phyloP scores from a whole-genome alignment of 2,113 vertebrate species.

The Acinonyx jubatus region DNA sequence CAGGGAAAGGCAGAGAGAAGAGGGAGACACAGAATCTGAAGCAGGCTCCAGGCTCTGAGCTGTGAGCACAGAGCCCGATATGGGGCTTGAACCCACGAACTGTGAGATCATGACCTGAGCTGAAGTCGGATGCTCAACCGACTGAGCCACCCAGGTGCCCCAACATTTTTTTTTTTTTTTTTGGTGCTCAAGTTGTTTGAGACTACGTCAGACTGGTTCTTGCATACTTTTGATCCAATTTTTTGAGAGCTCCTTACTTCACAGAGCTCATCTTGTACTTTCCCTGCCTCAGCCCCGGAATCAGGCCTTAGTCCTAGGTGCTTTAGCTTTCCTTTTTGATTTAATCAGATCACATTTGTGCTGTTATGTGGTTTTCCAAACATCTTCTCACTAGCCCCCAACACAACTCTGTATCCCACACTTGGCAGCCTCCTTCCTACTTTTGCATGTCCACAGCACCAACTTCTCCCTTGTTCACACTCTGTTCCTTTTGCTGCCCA shows the following conservation, averaged over 20 bases:
- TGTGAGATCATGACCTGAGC: no score
- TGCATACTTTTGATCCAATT: neutral
- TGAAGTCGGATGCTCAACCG: no score
- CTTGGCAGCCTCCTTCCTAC: neutral
- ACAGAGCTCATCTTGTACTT: neutral
- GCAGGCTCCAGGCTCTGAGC: no score
- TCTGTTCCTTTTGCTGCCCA: neutral
- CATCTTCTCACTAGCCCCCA: neutral
- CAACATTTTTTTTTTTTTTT: neutral
- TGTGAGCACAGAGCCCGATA: no score
- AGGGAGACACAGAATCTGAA: no score
- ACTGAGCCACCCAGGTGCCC: no score
- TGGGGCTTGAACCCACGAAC: no score
- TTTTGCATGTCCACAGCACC: no score
- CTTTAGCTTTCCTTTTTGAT: neutral
- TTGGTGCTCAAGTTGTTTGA: neutral
- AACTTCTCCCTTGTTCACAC: neutral
- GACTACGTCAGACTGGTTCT: neutral
- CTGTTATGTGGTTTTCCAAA: neutral
- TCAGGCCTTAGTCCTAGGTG: neutral
- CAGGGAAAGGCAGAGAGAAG: no score
- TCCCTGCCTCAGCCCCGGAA: neutral
- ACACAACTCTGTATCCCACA: neutral
- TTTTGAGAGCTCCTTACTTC: neutral
- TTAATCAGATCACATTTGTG: neutral